Conservation (phyloP, 1,140 invertebrate species). For the Oryzaephilus surinamensis region DNA sequence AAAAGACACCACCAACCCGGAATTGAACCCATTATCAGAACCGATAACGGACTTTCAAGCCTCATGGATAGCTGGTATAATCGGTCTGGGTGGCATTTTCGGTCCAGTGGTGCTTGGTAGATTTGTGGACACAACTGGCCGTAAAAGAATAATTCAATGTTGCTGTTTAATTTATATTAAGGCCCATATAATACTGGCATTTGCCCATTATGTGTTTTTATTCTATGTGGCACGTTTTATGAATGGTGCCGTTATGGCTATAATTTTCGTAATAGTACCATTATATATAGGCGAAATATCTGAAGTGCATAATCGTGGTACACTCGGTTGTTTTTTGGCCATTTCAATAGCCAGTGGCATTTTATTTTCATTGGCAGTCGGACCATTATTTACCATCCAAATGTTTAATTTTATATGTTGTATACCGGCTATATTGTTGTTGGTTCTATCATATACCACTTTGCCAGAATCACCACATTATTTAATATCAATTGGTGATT, state of each 20-base stretch:
- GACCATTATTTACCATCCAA: constrained; percentile 15
- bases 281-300: constrained; percentile 56
- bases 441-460: constrained; percentile 39
- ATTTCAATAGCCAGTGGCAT: constrained; percentile 8
- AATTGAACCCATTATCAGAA: constrained; percentile 24
- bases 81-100: constrained; percentile 61
- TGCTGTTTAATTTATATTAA: constrained; percentile 46
- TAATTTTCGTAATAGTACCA: constrained; percentile 48
- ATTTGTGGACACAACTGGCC: constrained; percentile 31
- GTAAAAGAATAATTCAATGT: constrained; percentile 37
- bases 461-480: constrained; percentile 67
- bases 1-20: constrained; percentile 1
- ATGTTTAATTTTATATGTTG: constrained; percentile 39
- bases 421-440: constrained; percentile 38
- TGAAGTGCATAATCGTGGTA: constrained; percentile 52
- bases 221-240: constrained; percentile 42
- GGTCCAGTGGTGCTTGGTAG: constrained; percentile 23
- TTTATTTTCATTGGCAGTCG: constrained; percentile 9
- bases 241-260: constrained; percentile 53
- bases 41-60: constrained; percentile 39
- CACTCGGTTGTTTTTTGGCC: constrained; percentile 9
- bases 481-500: constrained; percentile 44
- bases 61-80: constrained; percentile 70
- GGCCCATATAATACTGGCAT: constrained; percentile 51
- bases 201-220: constrained; percentile 37